Percentiles rank a stretch among this genome's conserved stretches.
Conservation (phyloP, 2,113 vertebrate species). For the Cyanistes caeruleus region DNA sequence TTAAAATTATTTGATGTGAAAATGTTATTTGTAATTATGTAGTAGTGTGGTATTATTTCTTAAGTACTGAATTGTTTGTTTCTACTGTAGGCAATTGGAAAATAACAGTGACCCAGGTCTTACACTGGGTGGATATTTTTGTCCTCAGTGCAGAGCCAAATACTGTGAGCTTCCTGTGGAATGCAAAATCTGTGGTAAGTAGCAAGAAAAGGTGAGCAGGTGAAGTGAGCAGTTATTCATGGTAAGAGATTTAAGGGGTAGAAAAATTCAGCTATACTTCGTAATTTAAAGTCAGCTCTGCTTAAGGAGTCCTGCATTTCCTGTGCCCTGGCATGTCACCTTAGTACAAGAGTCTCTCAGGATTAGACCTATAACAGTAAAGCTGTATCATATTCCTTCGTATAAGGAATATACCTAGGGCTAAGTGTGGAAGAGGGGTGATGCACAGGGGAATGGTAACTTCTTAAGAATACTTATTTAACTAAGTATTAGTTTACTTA, state of each 20-base stretch:
- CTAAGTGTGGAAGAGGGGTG: neutral
- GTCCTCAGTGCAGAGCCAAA: constrained; percentile 93
- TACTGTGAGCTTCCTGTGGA: constrained; percentile 96
- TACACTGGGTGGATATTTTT: constrained; percentile 92
- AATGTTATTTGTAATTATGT: neutral
- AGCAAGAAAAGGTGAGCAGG: neutral
- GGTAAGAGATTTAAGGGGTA: neutral
- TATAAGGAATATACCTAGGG: neutral
- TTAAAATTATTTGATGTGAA: neutral
- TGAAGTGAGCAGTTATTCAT: neutral
- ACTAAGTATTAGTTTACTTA: too few species aligned
- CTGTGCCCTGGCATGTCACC: neutral
- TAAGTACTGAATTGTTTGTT: neutral
- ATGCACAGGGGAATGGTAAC: neutral
- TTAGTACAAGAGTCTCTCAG: neutral
- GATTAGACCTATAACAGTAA: neutral
- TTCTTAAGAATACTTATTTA: neutral
- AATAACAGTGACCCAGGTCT: constrained; percentile 80
- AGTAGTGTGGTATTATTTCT: neutral
- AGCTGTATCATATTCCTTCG: neutral
- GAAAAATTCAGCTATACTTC: neutral
- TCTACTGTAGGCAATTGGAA: constrained; percentile 85
- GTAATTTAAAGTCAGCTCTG: neutral
- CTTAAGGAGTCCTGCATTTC: neutral
- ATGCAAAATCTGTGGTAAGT: constrained; percentile 96